Base-by-base conservation (phyloP, 2,797 vertebrate species). In the Sebastes elongatus region DNA sequence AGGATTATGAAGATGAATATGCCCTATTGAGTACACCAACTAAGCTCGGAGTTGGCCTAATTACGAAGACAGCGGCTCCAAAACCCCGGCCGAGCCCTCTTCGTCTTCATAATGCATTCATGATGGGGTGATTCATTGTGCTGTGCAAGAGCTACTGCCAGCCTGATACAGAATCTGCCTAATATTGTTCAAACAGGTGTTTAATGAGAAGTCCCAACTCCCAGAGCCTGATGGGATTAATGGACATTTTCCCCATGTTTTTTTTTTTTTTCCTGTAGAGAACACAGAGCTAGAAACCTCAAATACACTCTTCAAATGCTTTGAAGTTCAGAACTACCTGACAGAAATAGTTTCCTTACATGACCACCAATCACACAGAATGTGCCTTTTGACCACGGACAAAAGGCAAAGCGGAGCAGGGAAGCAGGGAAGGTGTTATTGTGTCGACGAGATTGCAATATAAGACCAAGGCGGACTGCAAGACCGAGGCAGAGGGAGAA, bases 1-100 rank as follows among this genome's bases (percentile, higher is more conserved):
- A 62, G 84, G 82, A 86, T 84, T 90, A 90, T 64, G 76, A 80
- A 88, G 87, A 84, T 73, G 85, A 88, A 90, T 82, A 74, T 67
- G 65, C 42, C 80, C 53, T 56, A 67, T 82, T 89, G 73, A 84
- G 74, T 56, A 70, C 78, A 76, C 10, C 61, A 66, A 53, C 75
- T 78, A 74, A 82, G 86, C 74, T 86, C 49, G 68, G 66, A 83
- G 68, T 78, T 87, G 83, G 80, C 76, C 91, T 87, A 88, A 90
- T 89, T 91, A 89, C 73, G 74, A 68, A 88, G 82, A 84, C 77
- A 75, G 35, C 23, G 13, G 60, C 64, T 88, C 71, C 67, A 63
- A 88, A 82, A 76, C 69, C 42, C 33, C 13, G 35, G 59, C 76
- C 60, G 56, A 87, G 77, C 61, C 49, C 74, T 80, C 70, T 86